Evolutionary conservation across 1,140 invertebrate species (phyloP), one percentile per base, ranked within the genome.

Genomic region (Cyclina sinensis): DNA sequence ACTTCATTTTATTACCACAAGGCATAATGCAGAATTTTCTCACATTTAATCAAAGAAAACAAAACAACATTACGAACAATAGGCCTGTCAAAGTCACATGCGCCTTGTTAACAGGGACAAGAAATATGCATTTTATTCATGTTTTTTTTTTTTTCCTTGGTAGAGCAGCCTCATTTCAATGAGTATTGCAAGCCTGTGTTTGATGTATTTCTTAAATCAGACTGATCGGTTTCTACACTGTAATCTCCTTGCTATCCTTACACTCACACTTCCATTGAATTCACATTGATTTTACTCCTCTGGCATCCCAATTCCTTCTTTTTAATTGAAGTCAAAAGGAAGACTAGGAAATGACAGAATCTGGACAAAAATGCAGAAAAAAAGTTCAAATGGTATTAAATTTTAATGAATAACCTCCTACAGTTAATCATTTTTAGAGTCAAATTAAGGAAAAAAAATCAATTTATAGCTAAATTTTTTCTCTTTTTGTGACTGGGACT

Each of bases 41-140:
- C 16, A n/a, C 65, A 70, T 70, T 70, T 70, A 27, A 70, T 70
- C 27, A 39, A 70, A 70, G 65, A 37, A 35, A 37, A 70, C 65
- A 37, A 2, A 37, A 70, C 0, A 70, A 21, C 16, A 18, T 16
- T 32, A 37, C 9, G n/a, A 27, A 62, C 57, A 62, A 62, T 27
- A 24, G 27, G 65, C 32, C 14, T 70, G 65, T 70, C 65, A 70
- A 4, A 39, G 65, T 27, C 65, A 70, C 65, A 70, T 32, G 11
- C 27, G 11, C 65, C 65, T 70, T 70, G 65, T 70, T 70, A 70
- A 32, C 32, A 37, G 14, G 14, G 37, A 70, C 32, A 70, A 70
- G 65, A 70, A 70, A 70, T 70, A 70, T 70, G 65, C 65, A 70
- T 70, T 70, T 39, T 70, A 70, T 35, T 32, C 65, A 70, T 70